Base-by-base conservation (phyloP, 1,140 invertebrate genomes). In the Sinonovacula constricta region DNA sequence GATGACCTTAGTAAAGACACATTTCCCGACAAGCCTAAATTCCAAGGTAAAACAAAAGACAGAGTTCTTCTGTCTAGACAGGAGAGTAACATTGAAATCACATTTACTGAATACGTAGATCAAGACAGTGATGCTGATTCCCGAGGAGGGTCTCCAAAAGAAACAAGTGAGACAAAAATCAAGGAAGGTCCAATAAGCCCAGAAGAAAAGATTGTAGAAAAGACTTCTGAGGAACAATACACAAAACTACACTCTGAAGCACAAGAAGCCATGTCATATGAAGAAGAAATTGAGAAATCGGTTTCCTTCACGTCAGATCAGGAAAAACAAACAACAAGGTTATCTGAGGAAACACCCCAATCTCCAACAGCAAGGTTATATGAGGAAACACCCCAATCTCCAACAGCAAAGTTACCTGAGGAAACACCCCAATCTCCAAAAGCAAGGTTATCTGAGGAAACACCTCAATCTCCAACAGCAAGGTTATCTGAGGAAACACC, bases 31-130 rank as follows among this genome's bases (percentile, higher is more conserved):
- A n/a, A n/a, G n/a, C 51, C 34, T 15, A 54, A 51, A 30, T 53
- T 33, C 18, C 26, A 51, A 66, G 28, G 65, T 22, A 71, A 56
- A 45, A 45, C 18, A 31, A 75, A 75, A 57, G 57, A 75, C 34
- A 75, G 36, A 34, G 71, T 75, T 65, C 28, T 75, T 1, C 54
- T 75, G 30, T 75, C 71, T 34, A 63, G 71, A 51, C 71, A 75
- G 30, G 71, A 75, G 53, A 75, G 71, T 66, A 65, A 75, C 33
- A 75, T 75, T 54, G 71, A 75, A 75, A 75, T 75, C 22, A 75
- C 71, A 36, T 49, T 75, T 10, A 62, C 62, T 75, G 71, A 75
- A 66, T 75, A 28, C 66, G 59, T 39, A 22, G 71, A 65, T 26
- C 7, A 63, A 34, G 51, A 75, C 18, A n/a, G 30, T 45, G 71